phyloP scores from a whole-genome alignment of 2,888 invertebrate species.

The Amitus sp. region DNA sequence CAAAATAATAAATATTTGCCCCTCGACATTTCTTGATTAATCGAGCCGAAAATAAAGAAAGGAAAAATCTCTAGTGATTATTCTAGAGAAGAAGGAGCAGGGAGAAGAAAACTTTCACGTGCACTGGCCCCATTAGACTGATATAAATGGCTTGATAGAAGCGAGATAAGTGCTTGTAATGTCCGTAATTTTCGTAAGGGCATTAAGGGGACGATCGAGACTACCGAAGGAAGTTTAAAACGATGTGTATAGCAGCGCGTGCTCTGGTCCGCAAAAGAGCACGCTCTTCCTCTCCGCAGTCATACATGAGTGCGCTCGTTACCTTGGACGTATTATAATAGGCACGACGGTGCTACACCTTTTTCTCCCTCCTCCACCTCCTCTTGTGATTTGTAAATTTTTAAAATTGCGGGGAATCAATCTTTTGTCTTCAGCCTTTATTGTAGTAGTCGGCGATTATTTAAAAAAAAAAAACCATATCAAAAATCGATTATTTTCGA shows the following conservation, averaged over 20 bases:
- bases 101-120: too few species aligned
- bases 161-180: constrained; percentile 1
- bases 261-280: too few species aligned
- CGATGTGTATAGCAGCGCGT: neutral
- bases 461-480: too few species aligned
- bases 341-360: constrained; percentile 52
- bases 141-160: neutral
- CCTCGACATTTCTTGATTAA: too few species aligned
- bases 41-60: too few species aligned
- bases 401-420: constrained; percentile 14
- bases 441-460: too few species aligned
- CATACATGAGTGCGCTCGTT: constrained; percentile 25
- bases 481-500: too few species aligned
- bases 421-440: constrained; percentile 13
- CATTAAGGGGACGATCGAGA: constrained; percentile 6
- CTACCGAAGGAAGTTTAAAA: constrained; percentile 5
- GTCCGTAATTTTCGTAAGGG: constrained; percentile 5
- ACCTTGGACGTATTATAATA: constrained; percentile 57
- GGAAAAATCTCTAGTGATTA: too few species aligned
- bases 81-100: too few species aligned
- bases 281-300: too few species aligned
- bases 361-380: constrained; percentile 45
- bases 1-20: too few species aligned
- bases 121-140: neutral
- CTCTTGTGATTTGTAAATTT: constrained; percentile 26